A percentile compares a stretch with the other conserved stretches of the same genome.
Evolutionary conservation across 2,888 invertebrate species (phyloP).

Genomic region (Melipona bicolor): DNA sequence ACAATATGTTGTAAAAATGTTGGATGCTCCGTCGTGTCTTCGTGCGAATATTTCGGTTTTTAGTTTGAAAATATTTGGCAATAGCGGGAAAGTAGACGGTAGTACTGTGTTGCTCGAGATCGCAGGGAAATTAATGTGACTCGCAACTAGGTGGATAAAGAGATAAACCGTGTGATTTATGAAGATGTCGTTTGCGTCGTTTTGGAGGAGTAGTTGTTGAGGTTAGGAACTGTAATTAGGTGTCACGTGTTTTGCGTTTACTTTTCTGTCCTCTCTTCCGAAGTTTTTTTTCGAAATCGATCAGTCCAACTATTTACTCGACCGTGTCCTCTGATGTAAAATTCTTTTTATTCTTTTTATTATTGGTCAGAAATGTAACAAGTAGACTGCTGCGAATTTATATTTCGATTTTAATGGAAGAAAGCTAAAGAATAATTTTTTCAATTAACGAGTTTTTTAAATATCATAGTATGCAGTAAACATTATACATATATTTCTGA

Average conservation of each 20-base stretch:
- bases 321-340: neutral
- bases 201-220: conserved; percentile 5
- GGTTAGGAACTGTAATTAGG: conserved; percentile 21
- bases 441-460: too few species aligned
- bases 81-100: neutral
- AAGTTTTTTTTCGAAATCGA: neutral
- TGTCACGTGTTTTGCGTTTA: neutral
- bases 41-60: neutral
- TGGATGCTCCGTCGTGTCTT: neutral
- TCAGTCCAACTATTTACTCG: too few species aligned
- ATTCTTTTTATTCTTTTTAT: neutral
- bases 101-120: neutral
- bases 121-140: conserved; percentile 37
- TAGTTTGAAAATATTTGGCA: neutral
- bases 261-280: neutral
- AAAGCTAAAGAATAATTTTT: neutral
- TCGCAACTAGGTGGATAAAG: conserved; percentile 25
- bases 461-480: too few species aligned
- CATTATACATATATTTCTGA: too few species aligned
- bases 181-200: conserved; percentile 13
- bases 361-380: neutral
- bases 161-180: conserved; percentile 42
- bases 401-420: too few species aligned
- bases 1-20: too few species aligned
- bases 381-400: too few species aligned